Percentiles rank a stretch among this genome's conserved stretches.
phyloP scores from a whole-genome alignment of 2,888 invertebrate species.

The Bugula neritina region DNA sequence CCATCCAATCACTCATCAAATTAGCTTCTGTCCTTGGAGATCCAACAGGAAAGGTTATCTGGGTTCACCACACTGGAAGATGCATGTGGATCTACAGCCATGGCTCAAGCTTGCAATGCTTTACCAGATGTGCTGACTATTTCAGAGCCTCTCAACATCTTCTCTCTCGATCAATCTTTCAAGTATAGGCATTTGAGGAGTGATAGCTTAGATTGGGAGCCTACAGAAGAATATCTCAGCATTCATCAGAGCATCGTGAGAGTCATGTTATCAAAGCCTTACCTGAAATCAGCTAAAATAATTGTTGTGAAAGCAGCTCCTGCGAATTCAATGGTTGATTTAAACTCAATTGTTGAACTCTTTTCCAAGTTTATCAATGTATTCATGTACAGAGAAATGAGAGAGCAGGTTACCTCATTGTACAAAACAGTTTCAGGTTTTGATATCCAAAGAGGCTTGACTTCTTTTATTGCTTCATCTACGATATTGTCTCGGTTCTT shows the following conservation, averaged over 20 bases:
- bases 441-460: not conserved
- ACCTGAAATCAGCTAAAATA: not conserved
- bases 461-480: not conserved
- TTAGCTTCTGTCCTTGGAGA: not conserved
- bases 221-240: not conserved
- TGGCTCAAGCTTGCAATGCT: slow-evolving; percentile 9
- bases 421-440: not conserved
- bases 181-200: not conserved
- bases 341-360: not conserved
- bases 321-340: not conserved
- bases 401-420: not conserved
- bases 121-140: slow-evolving; percentile 1
- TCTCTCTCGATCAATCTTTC: not conserved
- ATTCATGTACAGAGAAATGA: slow-evolving; percentile 17
- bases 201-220: not conserved
- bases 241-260: not conserved
- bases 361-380: not conserved
- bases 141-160: not conserved
- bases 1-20: not conserved
- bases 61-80: slow-evolving; percentile 4
- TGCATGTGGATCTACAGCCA: slow-evolving; percentile 17
- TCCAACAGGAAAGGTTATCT: not conserved
- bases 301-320: not conserved
- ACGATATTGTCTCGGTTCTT: not conserved
- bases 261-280: not conserved